These are phyloP conservation scores for Catamblyrhynchus diadema DNA, from an alignment of 2,797 vertebrate species.

Conservation along the genomic window DNA sequence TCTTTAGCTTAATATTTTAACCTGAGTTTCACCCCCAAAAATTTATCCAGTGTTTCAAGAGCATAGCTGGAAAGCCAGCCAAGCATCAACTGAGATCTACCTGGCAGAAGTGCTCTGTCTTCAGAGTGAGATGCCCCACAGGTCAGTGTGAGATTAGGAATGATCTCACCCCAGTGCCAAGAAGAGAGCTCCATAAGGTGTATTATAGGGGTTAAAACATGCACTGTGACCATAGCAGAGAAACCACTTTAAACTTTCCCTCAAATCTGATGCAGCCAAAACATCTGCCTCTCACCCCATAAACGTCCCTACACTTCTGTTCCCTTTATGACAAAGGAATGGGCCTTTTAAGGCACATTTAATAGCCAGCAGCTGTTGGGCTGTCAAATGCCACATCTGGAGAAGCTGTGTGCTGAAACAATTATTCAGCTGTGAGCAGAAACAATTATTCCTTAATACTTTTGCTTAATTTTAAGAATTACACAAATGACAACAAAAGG, in stretches of 20 bases:
- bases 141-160: background rate
- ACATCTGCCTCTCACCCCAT: constrained; percentile 74
- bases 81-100: background rate
- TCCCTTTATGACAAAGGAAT: constrained; percentile 67
- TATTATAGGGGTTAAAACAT: constrained; percentile 7
- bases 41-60: background rate
- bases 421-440: constrained; percentile 56
- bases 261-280: constrained; percentile 39
- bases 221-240: background rate
- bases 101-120: background rate
- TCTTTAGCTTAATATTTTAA: background rate
- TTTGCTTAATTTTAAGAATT: constrained; percentile 55
- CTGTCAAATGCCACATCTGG: constrained; percentile 69
- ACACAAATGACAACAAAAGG: constrained; percentile 28
- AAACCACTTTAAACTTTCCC: constrained; percentile 51
- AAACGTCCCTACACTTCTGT: constrained; percentile 65
- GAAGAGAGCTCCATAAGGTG: background rate
- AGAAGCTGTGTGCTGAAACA: constrained; percentile 43
- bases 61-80: background rate
- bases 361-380: constrained; percentile 72
- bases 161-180: background rate
- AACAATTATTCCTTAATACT: constrained; percentile 64
- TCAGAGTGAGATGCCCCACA: background rate
- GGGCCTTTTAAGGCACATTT: constrained; percentile 56
- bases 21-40: background rate